Percentiles rank a stretch among this genome's conserved stretches.
Conservation (phyloP, 2,113 vertebrate genomes). For the Podiceps cristatus region DNA sequence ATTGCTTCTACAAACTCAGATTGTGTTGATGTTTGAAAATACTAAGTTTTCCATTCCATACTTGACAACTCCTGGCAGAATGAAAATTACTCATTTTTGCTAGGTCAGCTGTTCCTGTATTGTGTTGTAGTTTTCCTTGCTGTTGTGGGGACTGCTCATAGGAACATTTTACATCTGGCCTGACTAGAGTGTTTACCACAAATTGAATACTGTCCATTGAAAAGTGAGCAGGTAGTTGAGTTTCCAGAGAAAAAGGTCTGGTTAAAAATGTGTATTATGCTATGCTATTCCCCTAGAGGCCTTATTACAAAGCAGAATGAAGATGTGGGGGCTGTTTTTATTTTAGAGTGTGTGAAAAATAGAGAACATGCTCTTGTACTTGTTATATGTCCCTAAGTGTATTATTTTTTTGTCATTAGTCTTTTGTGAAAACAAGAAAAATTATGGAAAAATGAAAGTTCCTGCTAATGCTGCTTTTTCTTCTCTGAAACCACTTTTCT, state of each 20-base stretch:
- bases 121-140: not conserved
- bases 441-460: not conserved
- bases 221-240: not conserved
- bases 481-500: not conserved
- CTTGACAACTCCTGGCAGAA: not conserved
- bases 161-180: not conserved
- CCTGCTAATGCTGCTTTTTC: not conserved
- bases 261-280: not conserved
- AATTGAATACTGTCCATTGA: not conserved
- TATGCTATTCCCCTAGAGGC: not conserved
- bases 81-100: not conserved
- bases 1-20: not conserved
- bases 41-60: not conserved
- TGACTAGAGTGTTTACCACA: not conserved
- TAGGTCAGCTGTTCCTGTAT: not conserved
- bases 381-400: not conserved
- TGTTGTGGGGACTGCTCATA: not conserved
- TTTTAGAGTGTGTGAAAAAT: not conserved
- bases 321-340: not conserved
- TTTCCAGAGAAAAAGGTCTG: not conserved
- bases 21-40: constrained; percentile 14
- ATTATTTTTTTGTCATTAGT: not conserved
- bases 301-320: accelerated
- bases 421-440: not conserved
- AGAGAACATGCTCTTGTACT: not conserved